A percentile compares a stretch with the other conserved stretches of the same genome.
Conservation (phyloP, 2,888 invertebrate species). For the Steinernema hermaphroditum region DNA sequence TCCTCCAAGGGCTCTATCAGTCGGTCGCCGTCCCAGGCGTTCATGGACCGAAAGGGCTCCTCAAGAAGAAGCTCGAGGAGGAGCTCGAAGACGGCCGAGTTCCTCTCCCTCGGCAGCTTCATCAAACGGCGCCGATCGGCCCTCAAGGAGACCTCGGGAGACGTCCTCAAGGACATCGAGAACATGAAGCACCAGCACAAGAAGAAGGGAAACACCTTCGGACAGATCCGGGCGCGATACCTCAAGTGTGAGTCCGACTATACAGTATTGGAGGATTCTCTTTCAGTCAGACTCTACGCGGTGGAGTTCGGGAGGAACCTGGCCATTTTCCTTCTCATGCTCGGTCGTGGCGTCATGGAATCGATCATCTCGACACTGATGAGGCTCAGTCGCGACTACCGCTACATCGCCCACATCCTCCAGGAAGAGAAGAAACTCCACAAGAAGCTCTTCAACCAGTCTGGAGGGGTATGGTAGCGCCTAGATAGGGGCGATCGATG, state of each 20-base stretch:
- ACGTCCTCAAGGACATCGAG: conserved; percentile 21
- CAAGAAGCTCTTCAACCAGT: conserved; percentile 67
- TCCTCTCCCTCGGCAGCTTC: conserved; percentile 15
- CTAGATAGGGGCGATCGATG: background rate
- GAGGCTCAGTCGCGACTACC: conserved; percentile 85
- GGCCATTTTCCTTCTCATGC: conserved; percentile 73
- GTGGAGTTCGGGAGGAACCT: conserved; percentile 40
- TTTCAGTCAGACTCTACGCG: conserved; percentile 37
- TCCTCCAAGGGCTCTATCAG: background rate
- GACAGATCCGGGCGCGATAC: conserved; percentile 14
- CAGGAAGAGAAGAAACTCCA: conserved; percentile 82
- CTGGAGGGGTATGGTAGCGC: conserved; percentile 29
- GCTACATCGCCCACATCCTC: conserved; percentile 85
- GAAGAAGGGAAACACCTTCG: conserved; percentile 30
- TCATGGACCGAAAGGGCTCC: background rate
- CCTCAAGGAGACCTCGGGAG: conserved; percentile 7
- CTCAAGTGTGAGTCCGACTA: background rate
- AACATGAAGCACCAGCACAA: conserved; percentile 27
- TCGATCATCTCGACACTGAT: conserved; percentile 82
- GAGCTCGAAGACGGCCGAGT: conserved; percentile 5
- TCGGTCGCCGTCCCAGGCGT: background rate
- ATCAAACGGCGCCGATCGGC: conserved; percentile 21
- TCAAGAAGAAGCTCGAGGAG: background rate
- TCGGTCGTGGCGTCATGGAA: conserved; percentile 79
- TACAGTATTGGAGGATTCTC: background rate